Conservation (phyloP, 2,113 vertebrate genomes). For the Trichomycterus rosablanca region DNA sequence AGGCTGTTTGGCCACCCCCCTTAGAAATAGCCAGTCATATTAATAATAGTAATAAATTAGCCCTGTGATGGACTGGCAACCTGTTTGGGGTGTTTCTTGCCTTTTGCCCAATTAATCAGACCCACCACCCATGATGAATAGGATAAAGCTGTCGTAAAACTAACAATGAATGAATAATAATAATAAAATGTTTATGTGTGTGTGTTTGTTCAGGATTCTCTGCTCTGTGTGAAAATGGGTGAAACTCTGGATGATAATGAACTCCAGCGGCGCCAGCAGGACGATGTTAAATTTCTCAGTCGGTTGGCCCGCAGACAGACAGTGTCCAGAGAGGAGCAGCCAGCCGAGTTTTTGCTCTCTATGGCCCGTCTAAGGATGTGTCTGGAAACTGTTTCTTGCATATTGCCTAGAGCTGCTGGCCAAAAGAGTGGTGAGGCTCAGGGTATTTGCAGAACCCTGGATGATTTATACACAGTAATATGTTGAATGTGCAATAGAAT, state of each 20-base stretch:
- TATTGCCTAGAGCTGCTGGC: slow-evolving; percentile 37
- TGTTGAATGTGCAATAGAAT: too few species aligned
- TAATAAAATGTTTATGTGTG: too few species aligned
- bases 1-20: too few species aligned
- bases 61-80: too few species aligned
- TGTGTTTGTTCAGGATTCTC: slow-evolving; percentile 54
- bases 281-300: slow-evolving; percentile 54
- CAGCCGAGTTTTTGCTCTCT: slow-evolving; percentile 62
- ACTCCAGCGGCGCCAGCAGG: slow-evolving; percentile 17
- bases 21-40: too few species aligned
- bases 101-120: too few species aligned
- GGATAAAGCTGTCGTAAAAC: too few species aligned
- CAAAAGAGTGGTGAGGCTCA: slow-evolving; percentile 39
- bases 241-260: slow-evolving; percentile 12
- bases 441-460: neutral
- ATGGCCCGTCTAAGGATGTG: slow-evolving; percentile 55
- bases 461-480: too few species aligned
- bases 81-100: too few species aligned
- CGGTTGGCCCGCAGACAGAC: slow-evolving; percentile 54
- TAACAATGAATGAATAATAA: too few species aligned
- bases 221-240: slow-evolving; percentile 42
- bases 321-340: slow-evolving; percentile 46
- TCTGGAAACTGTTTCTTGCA: slow-evolving; percentile 51
- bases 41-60: too few species aligned
- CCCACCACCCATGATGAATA: too few species aligned